Conservation (phyloP, 2,888 invertebrate species). For the Stenurella melanura region DNA sequence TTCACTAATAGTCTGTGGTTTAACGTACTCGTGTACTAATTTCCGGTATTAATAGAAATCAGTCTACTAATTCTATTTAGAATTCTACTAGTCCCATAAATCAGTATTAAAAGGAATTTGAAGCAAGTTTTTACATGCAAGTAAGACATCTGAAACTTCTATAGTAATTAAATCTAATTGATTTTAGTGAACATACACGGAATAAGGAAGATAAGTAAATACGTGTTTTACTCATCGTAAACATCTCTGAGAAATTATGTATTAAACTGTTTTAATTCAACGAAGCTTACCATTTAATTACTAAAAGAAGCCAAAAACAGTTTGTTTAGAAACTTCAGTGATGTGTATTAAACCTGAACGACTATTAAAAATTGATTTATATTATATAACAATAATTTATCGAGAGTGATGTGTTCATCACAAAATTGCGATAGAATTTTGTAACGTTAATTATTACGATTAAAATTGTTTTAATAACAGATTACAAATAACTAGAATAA, state of each 20-base stretch:
- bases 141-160: not conserved
- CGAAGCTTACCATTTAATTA: not conserved
- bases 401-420: not conserved
- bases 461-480: slow-evolving; percentile 11
- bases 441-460: not conserved
- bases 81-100: not conserved
- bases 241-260: not conserved
- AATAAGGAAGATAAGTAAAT: slow-evolving; percentile 7
- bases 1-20: too few species aligned
- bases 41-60: not conserved
- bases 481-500: not conserved
- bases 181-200: slow-evolving; percentile 2
- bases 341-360: slow-evolving; percentile 18
- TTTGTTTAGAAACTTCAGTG: slow-evolving; percentile 2
- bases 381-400: slow-evolving; percentile 21
- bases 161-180: slow-evolving; percentile 19
- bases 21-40: not conserved
- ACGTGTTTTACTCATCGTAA: not conserved
- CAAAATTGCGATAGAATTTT: slow-evolving; percentile 9
- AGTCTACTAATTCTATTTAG: not conserved
- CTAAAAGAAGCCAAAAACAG: not conserved
- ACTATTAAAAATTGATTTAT: slow-evolving; percentile 25
- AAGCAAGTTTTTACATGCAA: not conserved
- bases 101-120: slow-evolving; percentile 2
- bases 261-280: slow-evolving; percentile 7